Conservation (phyloP, 2,797 vertebrate species). For the Halcyon badia region DNA sequence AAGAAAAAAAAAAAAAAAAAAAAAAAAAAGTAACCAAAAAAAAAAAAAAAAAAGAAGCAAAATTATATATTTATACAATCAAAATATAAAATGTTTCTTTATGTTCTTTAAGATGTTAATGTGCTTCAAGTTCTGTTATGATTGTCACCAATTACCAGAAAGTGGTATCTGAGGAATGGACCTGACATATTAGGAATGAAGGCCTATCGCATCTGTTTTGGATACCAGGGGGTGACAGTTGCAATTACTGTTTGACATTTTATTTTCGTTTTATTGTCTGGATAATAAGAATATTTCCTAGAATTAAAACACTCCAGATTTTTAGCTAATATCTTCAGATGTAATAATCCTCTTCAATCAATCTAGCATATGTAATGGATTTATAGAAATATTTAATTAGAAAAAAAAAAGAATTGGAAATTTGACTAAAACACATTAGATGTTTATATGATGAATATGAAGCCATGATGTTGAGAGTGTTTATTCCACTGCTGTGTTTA, state of each 20-base stretch:
- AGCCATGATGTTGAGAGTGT: not conserved
- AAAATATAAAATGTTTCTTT: not conserved
- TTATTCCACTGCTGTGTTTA: slow-evolving; percentile 34
- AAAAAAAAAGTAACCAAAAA: too few relatives aligned
- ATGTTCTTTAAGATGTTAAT: not conserved
- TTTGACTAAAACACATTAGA: not conserved
- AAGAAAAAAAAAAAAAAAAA: too few relatives aligned
- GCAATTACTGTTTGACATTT: not conserved
- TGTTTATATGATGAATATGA: not conserved
- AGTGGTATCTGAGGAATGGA: not conserved
- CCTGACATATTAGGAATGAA: not conserved
- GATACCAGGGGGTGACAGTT: not conserved
- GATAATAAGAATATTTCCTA: not conserved
- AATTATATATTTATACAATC: not conserved
- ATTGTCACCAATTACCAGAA: not conserved
- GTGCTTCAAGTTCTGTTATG: not conserved
- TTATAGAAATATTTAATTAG: not conserved
- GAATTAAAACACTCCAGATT: not conserved
- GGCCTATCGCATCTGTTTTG: not conserved
- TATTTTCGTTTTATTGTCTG: not conserved
- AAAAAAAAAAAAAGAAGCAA: not conserved
- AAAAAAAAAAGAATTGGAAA: not conserved
- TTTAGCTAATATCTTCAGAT: slow-evolving; percentile 27
- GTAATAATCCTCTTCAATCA: not conserved
- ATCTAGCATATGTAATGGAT: not conserved